Base-by-base conservation (phyloP, 2,113 vertebrate species). In the Enhydra lutris region DNA sequence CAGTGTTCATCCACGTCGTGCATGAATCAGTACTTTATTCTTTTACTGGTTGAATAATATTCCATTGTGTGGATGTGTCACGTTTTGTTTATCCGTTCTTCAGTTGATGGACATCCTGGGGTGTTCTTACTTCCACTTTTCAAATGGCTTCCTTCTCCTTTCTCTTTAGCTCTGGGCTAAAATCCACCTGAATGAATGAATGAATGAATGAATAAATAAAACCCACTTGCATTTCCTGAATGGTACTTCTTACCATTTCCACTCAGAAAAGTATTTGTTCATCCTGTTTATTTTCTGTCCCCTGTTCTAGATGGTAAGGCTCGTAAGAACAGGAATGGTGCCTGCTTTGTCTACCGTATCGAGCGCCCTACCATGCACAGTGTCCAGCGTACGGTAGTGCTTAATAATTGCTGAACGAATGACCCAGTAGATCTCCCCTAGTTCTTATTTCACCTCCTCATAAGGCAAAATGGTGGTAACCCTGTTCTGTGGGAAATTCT, bases 91-190 rank as follows among this genome's bases (percentile, higher is more conserved):
- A 52, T 20, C 69, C 5, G 0, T 47, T 91, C 71, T 82, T 81
- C 61, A 29, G 36, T 26, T 86, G 76, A 31, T 39, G 74, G 47
- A 34, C 59, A 23, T 69, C 91, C n/a, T 50, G 65, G 36, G 31
- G 6, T 65, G 57, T 34, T 91, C 23, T 92, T 39, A n/a, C 23
- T 79, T 24, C 45, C 29, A 23, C 45, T 95, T 14, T 67, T 90
- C 73, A 69, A 4, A 6, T 61, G 52, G 9, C 55, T 82, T 63
- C 39, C 52, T 87, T 84, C 15, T 95, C 52, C 45, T 65, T 91
- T 92, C 71, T 45, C 61, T 86, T 84, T 29, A 36, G 13, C 63
- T 69, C 39, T 92, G 57, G 26, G 47, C 36, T 85, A 71, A 42
- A 90, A 52, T 45, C 31, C n/a, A 7, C 36, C 3, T 31, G 6